phyloP scores from a whole-genome alignment of 92 coral and sea anemone genomes.

The Palythoa grandis region DNA sequence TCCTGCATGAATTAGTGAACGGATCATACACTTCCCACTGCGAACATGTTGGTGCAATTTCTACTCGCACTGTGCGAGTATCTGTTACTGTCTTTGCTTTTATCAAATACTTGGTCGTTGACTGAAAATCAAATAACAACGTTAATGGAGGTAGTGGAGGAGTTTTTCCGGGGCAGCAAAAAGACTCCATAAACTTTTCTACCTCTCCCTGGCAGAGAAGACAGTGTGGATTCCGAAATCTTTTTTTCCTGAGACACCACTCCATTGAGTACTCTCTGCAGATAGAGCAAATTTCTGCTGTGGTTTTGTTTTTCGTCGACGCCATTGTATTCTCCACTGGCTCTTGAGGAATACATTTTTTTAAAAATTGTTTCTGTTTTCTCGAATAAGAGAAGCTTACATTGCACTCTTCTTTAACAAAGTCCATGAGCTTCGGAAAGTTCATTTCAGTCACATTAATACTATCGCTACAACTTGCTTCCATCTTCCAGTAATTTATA shows the following conservation, averaged over 20 bases:
- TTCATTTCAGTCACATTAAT: not conserved
- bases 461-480: constrained; percentile 7
- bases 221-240: constrained; percentile 41
- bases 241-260: constrained; percentile 20
- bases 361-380: constrained; percentile 8
- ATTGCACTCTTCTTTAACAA: constrained; percentile 28
- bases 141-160: constrained; percentile 20
- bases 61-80: not conserved
- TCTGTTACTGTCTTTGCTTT: not conserved
- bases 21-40: constrained; percentile 24
- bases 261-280: constrained; percentile 20
- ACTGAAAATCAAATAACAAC: constrained; percentile 30
- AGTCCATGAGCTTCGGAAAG: not conserved
- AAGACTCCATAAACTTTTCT: not conserved
- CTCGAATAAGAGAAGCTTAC: not conserved
- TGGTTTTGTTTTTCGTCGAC: not conserved
- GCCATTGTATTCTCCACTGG: not conserved
- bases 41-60: not conserved
- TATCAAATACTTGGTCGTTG: constrained; percentile 32
- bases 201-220: constrained; percentile 29
- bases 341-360: constrained; percentile 26
- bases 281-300: not conserved
- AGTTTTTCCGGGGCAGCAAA: not conserved
- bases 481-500: constrained; percentile 7
- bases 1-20: constrained; percentile 9